phyloP scores from a whole-genome alignment of 2,888 invertebrate species.

The Hofmannophila pseudospretella region DNA sequence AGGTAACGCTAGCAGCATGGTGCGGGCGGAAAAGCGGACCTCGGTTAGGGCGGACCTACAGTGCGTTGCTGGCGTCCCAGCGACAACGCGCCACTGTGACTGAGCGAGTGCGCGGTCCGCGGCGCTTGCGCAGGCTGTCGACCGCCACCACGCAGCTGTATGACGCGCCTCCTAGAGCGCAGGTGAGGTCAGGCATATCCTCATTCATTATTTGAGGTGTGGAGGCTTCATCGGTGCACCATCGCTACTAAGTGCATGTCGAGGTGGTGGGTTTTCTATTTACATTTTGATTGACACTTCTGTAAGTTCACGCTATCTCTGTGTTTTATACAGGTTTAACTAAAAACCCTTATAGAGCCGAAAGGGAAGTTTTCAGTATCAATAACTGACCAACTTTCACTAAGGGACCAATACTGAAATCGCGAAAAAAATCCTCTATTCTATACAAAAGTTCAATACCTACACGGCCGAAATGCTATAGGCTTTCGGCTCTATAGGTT shows the following conservation, averaged over 20 bases:
- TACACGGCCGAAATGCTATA: too few species aligned
- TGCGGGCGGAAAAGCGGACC: slow-evolving; percentile 45
- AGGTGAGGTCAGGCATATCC: slow-evolving; percentile 64
- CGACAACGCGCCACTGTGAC: slow-evolving; percentile 30
- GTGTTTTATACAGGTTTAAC: too few species aligned
- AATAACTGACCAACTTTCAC: too few species aligned
- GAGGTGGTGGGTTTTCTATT: not conserved
- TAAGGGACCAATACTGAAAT: too few species aligned
- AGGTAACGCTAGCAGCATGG: slow-evolving; percentile 65
- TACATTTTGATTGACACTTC: too few species aligned
- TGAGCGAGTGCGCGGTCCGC: slow-evolving; percentile 28
- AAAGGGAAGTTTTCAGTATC: too few species aligned
- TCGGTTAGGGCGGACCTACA: slow-evolving; percentile 35
- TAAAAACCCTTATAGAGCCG: too few species aligned
- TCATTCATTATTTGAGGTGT: slow-evolving; percentile 6
- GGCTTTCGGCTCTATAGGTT: too few species aligned
- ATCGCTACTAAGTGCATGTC: slow-evolving; percentile 13
- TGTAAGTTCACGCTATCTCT: too few species aligned
- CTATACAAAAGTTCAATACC: too few species aligned
- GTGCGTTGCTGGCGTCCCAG: slow-evolving; percentile 45
- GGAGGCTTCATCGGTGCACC: slow-evolving; percentile 2
- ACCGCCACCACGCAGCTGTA: slow-evolving; percentile 61
- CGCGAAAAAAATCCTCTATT: too few species aligned
- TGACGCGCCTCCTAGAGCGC: slow-evolving; percentile 62
- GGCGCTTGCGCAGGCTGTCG: slow-evolving; percentile 51